Base-by-base conservation (phyloP, 2,888 invertebrate species). In the Drosophila buzzatii region DNA sequence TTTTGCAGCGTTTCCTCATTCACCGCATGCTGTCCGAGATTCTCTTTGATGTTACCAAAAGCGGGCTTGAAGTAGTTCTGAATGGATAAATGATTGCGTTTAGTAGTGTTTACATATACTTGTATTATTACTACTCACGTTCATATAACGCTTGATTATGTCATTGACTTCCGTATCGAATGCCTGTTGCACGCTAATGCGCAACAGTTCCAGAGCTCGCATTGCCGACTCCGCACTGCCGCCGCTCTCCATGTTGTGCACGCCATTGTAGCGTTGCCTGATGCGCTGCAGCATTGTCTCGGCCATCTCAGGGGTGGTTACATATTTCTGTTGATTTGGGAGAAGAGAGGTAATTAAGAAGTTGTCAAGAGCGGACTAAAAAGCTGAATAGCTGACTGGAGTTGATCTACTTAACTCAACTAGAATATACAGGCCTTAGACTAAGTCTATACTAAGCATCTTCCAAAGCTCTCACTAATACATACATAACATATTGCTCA, bases 1-100 rank as follows among this genome's bases (percentile, higher is more conserved):
- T 93, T 93, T 55, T 91, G 91, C 2, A 93, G 75, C 82, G 95
- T 94, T 72, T 95, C 95, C 74, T 95, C 95, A 53, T 94, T 94
- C 0, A 95, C 94, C 44, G 93, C 92, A 72, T 94, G 93, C 49
- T 94, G 94, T 6, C 95, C 95, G 70, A 95, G 93, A 91, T 95
- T 96, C 76, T 94, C 93, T 70, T 94, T 94, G 35, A 95, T 94
- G 89, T 95, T 96, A 73, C 94, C 94, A 67, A 95, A 94, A 7
- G 95, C 95, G 41, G 95, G 95, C 77, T 94, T 94, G 81, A 95
- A 95, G 81, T 94, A 95, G 79, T 93, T 93, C 95, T 95, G 82
- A n/a, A 49, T 6, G 3, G 92, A 92, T 73, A 45, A 4, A 20
- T 14, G 3, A 18, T 33, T 14, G 1, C 16, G 1, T 8, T 10